Evolutionary conservation across 2,113 vertebrate species (phyloP).

Genomic region (Myanophis thanlyinensis): DNA sequence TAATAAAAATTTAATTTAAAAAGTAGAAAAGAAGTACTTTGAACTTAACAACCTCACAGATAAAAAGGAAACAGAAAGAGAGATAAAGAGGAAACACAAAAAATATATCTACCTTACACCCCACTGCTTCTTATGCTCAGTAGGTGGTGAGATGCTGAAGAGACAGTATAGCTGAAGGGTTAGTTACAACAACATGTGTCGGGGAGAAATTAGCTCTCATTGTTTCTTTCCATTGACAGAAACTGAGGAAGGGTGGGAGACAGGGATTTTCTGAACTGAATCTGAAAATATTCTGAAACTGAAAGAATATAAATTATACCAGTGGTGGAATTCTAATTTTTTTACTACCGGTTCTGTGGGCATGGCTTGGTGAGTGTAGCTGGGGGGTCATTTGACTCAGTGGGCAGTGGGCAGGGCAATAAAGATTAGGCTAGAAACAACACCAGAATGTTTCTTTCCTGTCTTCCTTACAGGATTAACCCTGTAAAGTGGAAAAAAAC

Average conservation of each 20-base stretch:
- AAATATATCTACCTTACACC: background rate
- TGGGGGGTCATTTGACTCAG: too few relatives aligned
- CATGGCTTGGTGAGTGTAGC: too few relatives aligned
- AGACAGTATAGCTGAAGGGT: background rate
- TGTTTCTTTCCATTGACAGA: background rate
- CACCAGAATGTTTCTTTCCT: too few relatives aligned
- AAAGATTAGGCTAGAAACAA: too few relatives aligned
- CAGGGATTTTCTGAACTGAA: background rate
- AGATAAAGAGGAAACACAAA: background rate
- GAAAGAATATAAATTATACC: background rate
- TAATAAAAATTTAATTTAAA: background rate
- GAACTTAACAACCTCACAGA: background rate
- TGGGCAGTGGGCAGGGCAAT: too few relatives aligned
- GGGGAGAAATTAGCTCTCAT: background rate
- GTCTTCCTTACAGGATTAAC: too few relatives aligned
- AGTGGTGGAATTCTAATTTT: too few relatives aligned
- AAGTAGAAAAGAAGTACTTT: background rate
- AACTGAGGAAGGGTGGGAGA: background rate
- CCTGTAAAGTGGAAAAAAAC: too few relatives aligned
- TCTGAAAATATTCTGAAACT: background rate
- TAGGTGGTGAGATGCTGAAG: background rate
- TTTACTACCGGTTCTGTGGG: too few relatives aligned
- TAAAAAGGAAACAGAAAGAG: background rate
- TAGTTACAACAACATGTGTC: background rate
- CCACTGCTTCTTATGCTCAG: background rate